phyloP scores from a whole-genome alignment of 1,140 invertebrate genomes.

The Drosophila setifemur region DNA sequence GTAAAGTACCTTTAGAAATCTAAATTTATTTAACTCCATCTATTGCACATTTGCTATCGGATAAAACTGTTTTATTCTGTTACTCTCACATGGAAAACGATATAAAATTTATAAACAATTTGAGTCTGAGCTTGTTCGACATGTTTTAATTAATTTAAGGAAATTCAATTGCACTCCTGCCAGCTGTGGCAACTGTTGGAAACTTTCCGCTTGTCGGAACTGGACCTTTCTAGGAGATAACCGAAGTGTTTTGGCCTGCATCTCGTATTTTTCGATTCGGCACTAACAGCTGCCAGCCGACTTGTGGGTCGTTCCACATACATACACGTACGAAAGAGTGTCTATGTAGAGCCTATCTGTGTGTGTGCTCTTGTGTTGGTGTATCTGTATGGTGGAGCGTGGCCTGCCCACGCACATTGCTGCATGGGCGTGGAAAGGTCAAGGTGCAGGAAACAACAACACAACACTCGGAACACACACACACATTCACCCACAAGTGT shows the following conservation, averaged over 20 bases:
- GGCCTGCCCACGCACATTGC: constrained; percentile 23
- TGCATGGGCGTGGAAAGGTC: constrained; percentile 58
- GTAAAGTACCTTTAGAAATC: no score
- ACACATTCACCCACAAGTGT: constrained; percentile 12
- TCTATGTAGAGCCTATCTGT: not conserved
- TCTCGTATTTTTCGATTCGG: constrained; percentile 17
- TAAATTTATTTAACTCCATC: no score
- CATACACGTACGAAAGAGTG: not conserved
- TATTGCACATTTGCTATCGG: no score
- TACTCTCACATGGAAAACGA: no score
- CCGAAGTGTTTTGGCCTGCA: constrained; percentile 17
- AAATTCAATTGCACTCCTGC: no score
- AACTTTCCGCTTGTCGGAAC: not conserved
- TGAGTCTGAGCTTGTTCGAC: no score
- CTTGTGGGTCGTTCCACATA: constrained; percentile 15
- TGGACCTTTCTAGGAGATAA: not conserved
- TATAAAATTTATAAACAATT: no score
- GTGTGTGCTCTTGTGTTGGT: not conserved
- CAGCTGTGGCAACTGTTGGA: not conserved
- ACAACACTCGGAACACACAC: constrained; percentile 31
- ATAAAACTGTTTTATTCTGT: no score
- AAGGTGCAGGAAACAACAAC: constrained; percentile 50
- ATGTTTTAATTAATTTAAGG: no score
- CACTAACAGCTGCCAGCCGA: constrained; percentile 44
- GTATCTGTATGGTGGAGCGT: constrained; percentile 13